These are phyloP conservation scores for Onchidella celtica DNA, from an alignment of 2,888 invertebrate species.

Conservation along the genomic window DNA sequence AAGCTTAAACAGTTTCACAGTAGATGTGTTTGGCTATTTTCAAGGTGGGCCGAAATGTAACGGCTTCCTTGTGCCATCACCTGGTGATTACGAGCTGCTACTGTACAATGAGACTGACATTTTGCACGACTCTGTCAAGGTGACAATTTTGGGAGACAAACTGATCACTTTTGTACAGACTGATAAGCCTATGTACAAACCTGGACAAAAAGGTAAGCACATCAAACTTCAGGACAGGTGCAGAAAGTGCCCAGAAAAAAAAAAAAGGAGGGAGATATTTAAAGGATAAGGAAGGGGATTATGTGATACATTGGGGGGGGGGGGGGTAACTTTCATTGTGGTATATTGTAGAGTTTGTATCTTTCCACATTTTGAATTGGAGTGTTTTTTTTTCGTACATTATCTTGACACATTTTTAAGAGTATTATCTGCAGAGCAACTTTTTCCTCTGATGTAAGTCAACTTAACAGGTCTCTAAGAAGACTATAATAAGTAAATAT, in stretches of 20 bases:
- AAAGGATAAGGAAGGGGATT: neutral
- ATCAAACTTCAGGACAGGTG: neutral
- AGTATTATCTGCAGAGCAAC: too few species aligned
- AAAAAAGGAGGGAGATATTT: too few species aligned
- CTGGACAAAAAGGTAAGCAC: constrained; percentile 67
- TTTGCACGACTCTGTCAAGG: constrained; percentile 45
- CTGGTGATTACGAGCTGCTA: constrained; percentile 52
- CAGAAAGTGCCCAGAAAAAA: neutral
- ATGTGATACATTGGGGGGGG: too few species aligned
- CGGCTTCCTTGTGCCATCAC: constrained; percentile 55
- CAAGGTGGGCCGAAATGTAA: constrained; percentile 59
- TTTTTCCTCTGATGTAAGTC: too few species aligned
- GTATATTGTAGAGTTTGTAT: neutral
- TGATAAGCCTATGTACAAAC: constrained; percentile 74
- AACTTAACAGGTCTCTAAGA: too few species aligned
- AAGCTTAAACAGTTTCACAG: too few species aligned
- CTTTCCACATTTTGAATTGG: neutral
- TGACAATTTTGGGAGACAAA: constrained; percentile 54
- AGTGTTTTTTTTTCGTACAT: neutral
- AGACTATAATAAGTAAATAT: too few species aligned
- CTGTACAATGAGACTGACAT: constrained; percentile 45
- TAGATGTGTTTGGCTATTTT: too few species aligned
- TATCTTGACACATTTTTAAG: too few species aligned
- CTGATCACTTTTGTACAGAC: constrained; percentile 71
- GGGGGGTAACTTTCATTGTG: neutral